phyloP scores from a whole-genome alignment of 2,888 invertebrate species.

The Thalpophila matura region DNA sequence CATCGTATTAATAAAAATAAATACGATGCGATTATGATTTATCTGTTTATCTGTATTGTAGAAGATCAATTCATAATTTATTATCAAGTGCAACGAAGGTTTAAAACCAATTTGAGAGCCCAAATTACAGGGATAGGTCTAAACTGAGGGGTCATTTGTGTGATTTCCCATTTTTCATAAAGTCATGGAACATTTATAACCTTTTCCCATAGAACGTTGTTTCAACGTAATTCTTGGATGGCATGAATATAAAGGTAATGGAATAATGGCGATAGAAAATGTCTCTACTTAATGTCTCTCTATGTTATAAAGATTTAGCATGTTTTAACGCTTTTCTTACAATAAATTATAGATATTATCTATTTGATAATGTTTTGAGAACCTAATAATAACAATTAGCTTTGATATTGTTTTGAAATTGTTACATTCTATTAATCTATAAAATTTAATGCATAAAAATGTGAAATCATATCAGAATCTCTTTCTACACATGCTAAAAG shows the following conservation, averaged over 20 bases:
- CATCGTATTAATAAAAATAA: too few species aligned
- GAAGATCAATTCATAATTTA: constrained; percentile 17
- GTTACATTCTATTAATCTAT: background rate
- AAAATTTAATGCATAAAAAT: constrained; percentile 22
- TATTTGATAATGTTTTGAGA: too few species aligned
- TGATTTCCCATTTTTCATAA: constrained; percentile 30
- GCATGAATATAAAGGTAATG: constrained; percentile 30
- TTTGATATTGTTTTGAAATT: too few species aligned
- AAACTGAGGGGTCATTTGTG: constrained; percentile 8
- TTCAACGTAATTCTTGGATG: constrained; percentile 35
- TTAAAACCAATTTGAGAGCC: constrained; percentile 13
- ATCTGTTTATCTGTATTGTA: too few species aligned
- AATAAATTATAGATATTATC: too few species aligned
- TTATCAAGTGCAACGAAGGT: constrained; percentile 9
- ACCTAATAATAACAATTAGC: too few species aligned
- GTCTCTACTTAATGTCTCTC: constrained; percentile 28
- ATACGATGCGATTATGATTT: too few species aligned
- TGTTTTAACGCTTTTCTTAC: background rate
- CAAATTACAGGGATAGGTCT: constrained; percentile 19
- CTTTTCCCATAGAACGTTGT: constrained; percentile 18
- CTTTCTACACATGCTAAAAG: constrained; percentile 16
- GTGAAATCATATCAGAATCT: constrained; percentile 18
- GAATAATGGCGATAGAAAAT: constrained; percentile 37
- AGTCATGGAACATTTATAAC: constrained; percentile 29
- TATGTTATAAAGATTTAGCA: constrained; percentile 18